phyloP scores from a whole-genome alignment of 2,888 invertebrate genomes.

The Peribatodes rhomboidaria region DNA sequence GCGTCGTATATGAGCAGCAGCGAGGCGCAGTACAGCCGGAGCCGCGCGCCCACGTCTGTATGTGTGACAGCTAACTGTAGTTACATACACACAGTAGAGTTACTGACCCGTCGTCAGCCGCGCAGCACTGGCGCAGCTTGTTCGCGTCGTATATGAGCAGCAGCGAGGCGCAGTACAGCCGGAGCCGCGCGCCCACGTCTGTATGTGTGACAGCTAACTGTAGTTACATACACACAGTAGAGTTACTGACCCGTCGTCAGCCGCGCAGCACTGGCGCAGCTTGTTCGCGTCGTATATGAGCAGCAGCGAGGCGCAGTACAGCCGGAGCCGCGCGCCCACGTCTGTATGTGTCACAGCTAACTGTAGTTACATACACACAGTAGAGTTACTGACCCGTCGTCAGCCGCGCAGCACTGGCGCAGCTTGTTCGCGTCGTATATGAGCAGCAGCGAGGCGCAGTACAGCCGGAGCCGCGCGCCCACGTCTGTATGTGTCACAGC shows the following conservation, averaged over 20 bases:
- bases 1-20: slow-evolving; percentile 96
- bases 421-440: slow-evolving; percentile 93
- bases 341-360: too few species aligned
- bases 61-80: too few species aligned
- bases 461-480: slow-evolving; percentile 91
- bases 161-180: slow-evolving; percentile 94
- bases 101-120: too few species aligned
- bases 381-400: too few species aligned
- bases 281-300: slow-evolving; percentile 94
- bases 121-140: slow-evolving; percentile 79
- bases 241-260: too few species aligned
- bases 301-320: slow-evolving; percentile 95
- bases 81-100: too few species aligned
- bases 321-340: slow-evolving; percentile 87
- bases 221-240: too few species aligned
- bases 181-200: too few species aligned
- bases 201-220: too few species aligned
- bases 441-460: slow-evolving; percentile 94
- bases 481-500: slow-evolving; percentile 90
- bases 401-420: slow-evolving; percentile 77
- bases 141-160: slow-evolving; percentile 95
- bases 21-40: slow-evolving; percentile 93
- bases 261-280: slow-evolving; percentile 79
- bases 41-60: too few species aligned
- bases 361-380: too few species aligned